Conservation (phyloP, 2,888 invertebrate species). For the Hypercompe scribonia region DNA sequence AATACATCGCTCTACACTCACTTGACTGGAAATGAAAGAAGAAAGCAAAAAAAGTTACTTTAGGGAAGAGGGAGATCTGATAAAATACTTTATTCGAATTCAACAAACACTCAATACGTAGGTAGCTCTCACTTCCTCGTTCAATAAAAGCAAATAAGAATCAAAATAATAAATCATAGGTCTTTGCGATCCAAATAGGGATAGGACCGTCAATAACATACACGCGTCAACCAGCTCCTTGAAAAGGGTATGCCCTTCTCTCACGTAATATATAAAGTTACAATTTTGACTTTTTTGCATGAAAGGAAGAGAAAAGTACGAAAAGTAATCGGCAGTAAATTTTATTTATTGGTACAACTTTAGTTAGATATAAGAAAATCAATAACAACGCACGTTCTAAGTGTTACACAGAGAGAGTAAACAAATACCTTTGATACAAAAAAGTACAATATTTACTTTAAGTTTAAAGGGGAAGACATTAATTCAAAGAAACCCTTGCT, state of each 20-base stretch:
- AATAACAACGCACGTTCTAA: neutral
- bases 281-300: constrained; percentile 1
- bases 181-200: constrained; percentile 9
- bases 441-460: neutral
- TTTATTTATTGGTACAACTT: neutral
- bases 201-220: constrained; percentile 1
- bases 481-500: neutral
- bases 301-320: neutral
- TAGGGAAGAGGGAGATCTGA: neutral
- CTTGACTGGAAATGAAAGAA: constrained; percentile 19
- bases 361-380: neutral
- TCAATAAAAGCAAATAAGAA: constrained; percentile 7
- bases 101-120: neutral
- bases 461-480: neutral
- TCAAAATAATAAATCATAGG: constrained; percentile 31
- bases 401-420: neutral
- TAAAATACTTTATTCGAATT: neutral
- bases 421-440: neutral
- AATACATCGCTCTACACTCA: constrained; percentile 20
- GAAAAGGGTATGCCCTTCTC: constrained; percentile 3
- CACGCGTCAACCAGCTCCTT: constrained; percentile 16
- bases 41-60: constrained; percentile 13
- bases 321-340: neutral
- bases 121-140: neutral
- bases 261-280: constrained; percentile 7